Base-by-base conservation (phyloP, 2,113 vertebrate species). In the Onychostoma macrolepis region DNA sequence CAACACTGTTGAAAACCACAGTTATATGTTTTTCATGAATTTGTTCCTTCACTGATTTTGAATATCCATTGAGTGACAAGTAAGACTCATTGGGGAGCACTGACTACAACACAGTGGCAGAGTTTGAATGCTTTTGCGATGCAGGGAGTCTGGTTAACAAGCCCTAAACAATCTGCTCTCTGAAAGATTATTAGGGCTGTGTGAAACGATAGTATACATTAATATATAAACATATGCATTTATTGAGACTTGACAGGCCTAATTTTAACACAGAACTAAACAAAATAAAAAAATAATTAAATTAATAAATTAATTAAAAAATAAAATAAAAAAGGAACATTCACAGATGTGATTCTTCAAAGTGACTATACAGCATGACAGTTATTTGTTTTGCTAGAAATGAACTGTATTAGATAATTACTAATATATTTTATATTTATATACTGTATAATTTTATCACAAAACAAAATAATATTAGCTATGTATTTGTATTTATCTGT, bases 131-230 rank as follows among this genome's bases (percentile, higher is more conserved):
- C 28, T 83, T 36, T 48, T 69, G 58, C 43, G 36, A 24, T 50
- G 80, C 63, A 48, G 80, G 41, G 76, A 78, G 28, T 33, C 80
- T 83, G 63, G 9, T 71, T 83, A 83, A 83, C 43, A 83, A 83
- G 41, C 63, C 41, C 41, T 33, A 12, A 9, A 7, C 63, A 48
- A 45, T 69, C 28, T 53, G 15, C 28, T 43, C 8, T 48, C 61
- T 43, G 41, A 67, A 10, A 48, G 80, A 78, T 48, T 11, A 53
- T 21, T 30, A 19, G 28, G 17, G 26, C 76, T 53, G 76, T 1
- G 48, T 1, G 11, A 1, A 41, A 72, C 24, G 69, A 24, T 72
- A 15, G 19, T 41, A 72, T 69, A 69, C 13, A 72, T n/a, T 61
- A 41, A 38, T 71, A 36, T 1, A 72, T 12, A 38, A 24, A 24